phyloP scores from a whole-genome alignment of 2,797 vertebrate genomes.

The Poecilia wingei region DNA sequence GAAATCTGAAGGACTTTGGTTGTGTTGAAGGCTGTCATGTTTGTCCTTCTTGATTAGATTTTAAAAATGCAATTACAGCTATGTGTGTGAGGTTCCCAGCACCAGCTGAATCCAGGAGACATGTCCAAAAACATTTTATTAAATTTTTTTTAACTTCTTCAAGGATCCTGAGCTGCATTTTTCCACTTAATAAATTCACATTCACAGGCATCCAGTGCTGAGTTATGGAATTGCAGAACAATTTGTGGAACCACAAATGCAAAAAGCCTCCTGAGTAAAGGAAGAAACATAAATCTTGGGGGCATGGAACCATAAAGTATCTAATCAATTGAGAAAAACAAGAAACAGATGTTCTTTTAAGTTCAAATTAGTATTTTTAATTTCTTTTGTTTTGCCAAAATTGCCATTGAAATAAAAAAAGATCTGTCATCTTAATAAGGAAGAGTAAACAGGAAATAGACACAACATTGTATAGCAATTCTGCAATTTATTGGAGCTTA shows the following conservation, averaged over 20 bases:
- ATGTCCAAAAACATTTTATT: conserved; percentile 2
- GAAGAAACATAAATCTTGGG: not conserved
- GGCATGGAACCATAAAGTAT: not conserved
- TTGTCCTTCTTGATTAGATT: conserved; percentile 33
- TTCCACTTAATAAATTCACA: conserved; percentile 24
- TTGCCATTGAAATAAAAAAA: not conserved
- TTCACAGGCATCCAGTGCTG: conserved; percentile 25
- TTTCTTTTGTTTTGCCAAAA: not conserved
- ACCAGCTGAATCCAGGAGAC: conserved; percentile 27
- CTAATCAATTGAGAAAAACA: not conserved
- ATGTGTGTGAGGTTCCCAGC: conserved; percentile 35
- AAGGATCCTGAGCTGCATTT: conserved; percentile 46
- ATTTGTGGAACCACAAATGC: conserved; percentile 23
- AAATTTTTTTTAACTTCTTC: conserved; percentile 26
- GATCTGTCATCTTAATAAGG: not conserved
- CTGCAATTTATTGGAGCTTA: not conserved
- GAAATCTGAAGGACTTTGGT: conserved; percentile 45
- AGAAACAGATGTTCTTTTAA: not conserved
- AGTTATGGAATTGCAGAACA: conserved; percentile 32
- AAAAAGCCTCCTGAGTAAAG: conserved; percentile 9
- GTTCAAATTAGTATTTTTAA: not conserved
- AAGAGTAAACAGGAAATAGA: not conserved
- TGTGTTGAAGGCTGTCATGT: conserved; percentile 37
- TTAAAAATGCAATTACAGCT: conserved; percentile 49
- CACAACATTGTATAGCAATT: not conserved